A percentile compares a stretch with the other conserved stretches of the same genome.
Conservation (phyloP, 2,888 invertebrate species). For the Drosophila birchii region DNA sequence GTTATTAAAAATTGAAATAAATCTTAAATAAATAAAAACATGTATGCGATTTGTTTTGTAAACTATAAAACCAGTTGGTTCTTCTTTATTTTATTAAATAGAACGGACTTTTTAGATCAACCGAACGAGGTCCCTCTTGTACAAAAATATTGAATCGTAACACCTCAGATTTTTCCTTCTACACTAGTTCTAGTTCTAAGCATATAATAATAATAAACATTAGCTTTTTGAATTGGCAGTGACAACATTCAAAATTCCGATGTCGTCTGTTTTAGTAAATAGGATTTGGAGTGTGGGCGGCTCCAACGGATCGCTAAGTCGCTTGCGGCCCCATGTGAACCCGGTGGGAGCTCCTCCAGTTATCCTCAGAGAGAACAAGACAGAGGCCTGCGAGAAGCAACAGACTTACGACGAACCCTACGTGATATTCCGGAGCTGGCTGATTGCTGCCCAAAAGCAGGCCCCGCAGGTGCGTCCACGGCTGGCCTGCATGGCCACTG, state of each 20-base stretch:
- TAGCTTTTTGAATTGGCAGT: background rate
- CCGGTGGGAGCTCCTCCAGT: background rate
- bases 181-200: background rate
- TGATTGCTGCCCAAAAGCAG: constrained; percentile 89
- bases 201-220: too few species aligned
- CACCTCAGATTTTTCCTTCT: background rate
- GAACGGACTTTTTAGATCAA: too few species aligned
- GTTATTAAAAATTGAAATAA: constrained; percentile 77
- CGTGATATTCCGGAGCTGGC: constrained; percentile 93
- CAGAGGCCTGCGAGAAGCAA: constrained; percentile 86
- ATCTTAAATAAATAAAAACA: constrained; percentile 49
- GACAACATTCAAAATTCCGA: constrained; percentile 11
- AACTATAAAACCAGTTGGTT: too few species aligned
- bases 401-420: constrained; percentile 92
- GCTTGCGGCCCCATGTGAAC: background rate
- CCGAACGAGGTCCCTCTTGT: background rate
- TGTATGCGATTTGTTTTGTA: background rate
- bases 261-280: constrained; percentile 19
- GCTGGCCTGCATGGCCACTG: constrained; percentile 95
- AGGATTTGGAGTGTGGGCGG: constrained; percentile 1
- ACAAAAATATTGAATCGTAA: background rate
- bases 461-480: constrained; percentile 92
- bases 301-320: constrained; percentile 3
- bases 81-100: too few species aligned
- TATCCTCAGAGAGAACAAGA: background rate